Conservation (phyloP, 2,113 vertebrate genomes). For the Cynoglossus semilaevis region DNA sequence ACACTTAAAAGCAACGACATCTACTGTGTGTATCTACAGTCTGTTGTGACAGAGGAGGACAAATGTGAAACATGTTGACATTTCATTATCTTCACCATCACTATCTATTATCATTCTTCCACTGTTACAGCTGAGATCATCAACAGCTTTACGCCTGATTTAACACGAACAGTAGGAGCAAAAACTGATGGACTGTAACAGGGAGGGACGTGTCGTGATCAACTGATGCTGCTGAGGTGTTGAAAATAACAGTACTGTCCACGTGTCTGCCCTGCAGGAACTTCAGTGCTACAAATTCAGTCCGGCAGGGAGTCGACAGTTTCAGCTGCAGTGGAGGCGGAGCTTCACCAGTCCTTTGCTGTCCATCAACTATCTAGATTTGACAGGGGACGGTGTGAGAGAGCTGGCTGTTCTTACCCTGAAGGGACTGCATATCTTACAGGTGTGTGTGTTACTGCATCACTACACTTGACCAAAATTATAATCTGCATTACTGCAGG, state of each 20-base stretch:
- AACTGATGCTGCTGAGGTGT: neutral
- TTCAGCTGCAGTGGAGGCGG: constrained; percentile 81
- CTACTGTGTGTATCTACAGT: no score
- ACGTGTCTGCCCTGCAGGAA: constrained; percentile 71
- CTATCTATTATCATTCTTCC: no score
- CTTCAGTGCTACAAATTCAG: constrained; percentile 87
- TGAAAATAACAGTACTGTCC: constrained; percentile 1
- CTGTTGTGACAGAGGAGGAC: no score
- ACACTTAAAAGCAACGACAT: no score
- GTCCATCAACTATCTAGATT: constrained; percentile 83
- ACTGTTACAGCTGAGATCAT: neutral
- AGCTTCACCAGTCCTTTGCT: constrained; percentile 86
- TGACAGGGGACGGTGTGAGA: constrained; percentile 83
- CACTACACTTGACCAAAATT: neutral
- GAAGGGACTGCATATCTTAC: constrained; percentile 87
- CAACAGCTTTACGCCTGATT: neutral
- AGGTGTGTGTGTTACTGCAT: constrained; percentile 68
- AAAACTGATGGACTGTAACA: neutral
- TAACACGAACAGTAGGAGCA: neutral
- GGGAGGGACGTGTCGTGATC: neutral
- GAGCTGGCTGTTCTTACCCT: constrained; percentile 86
- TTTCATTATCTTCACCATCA: no score
- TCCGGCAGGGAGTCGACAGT: constrained; percentile 49
- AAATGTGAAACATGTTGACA: no score
- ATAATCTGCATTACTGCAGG: neutral